Evolutionary conservation across 2,797 vertebrate genomes (phyloP).

Genomic region (Podarcis siculus): DNA sequence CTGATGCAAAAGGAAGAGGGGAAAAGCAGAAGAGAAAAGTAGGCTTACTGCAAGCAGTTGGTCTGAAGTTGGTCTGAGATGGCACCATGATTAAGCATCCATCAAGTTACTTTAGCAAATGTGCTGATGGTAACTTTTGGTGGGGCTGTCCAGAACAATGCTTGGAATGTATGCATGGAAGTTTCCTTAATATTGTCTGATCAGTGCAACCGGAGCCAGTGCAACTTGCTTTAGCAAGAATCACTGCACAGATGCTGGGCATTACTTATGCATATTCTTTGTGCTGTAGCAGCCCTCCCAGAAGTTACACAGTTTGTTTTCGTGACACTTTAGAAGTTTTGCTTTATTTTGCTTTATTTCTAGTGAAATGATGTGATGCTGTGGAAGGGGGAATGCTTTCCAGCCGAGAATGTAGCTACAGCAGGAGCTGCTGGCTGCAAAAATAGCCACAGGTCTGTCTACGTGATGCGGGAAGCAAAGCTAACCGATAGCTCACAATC

Average conservation of each 20-base stretch:
- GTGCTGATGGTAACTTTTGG: neutral
- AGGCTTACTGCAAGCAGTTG: neutral
- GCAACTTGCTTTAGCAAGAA: neutral
- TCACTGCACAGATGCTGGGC: neutral
- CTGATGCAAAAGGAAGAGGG: neutral
- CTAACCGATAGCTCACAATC: neutral
- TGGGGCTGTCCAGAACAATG: fast-evolving
- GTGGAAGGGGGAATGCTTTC: neutral
- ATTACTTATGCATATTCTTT: neutral
- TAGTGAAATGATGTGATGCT: neutral
- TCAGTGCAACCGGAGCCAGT: neutral
- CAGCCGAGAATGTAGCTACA: neutral
- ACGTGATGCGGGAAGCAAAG: neutral
- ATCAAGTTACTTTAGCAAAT: neutral
- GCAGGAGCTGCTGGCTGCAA: neutral
- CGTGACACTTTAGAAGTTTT: neutral
- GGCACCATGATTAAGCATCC: too few relatives aligned
- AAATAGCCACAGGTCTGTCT: neutral
- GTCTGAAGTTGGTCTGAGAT: neutral
- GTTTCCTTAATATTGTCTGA: neutral
- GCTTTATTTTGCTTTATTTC: neutral
- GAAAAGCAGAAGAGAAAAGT: neutral
- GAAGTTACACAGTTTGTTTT: neutral
- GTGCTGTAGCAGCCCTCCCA: too few relatives aligned
- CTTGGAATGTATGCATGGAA: neutral